Evolutionary conservation across 2,113 vertebrate genomes (phyloP).

Genomic region (Silurus glanis): DNA sequence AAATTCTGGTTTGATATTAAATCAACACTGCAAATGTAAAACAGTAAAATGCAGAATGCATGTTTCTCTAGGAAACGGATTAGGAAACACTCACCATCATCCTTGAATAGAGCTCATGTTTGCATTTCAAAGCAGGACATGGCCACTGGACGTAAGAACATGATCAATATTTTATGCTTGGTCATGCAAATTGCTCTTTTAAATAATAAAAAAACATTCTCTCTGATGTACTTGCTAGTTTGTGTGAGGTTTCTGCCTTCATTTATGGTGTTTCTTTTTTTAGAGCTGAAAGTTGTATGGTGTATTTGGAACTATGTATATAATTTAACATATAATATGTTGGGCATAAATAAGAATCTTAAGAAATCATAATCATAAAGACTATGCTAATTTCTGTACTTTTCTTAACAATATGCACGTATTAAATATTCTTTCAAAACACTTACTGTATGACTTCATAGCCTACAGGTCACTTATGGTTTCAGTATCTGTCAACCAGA

Average conservation of each 20-base stretch:
- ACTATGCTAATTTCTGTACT: too few species aligned
- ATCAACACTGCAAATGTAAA: neutral
- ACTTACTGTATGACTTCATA: neutral
- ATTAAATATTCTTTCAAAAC: neutral
- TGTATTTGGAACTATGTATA: neutral
- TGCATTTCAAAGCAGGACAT: slow-evolving; percentile 57
- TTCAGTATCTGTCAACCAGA: neutral
- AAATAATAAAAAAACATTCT: slow-evolving; percentile 23
- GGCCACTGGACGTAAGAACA: slow-evolving; percentile 43
- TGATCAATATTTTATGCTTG: slow-evolving; percentile 60
- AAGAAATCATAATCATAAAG: neutral
- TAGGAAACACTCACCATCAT: neutral
- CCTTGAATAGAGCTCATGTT: slow-evolving; percentile 52
- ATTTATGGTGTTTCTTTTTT: too few species aligned
- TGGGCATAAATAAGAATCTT: neutral
- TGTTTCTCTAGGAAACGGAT: neutral
- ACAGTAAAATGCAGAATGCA: neutral
- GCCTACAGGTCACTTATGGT: neutral
- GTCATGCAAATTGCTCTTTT: slow-evolving; percentile 31
- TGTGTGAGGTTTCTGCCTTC: slow-evolving; percentile 2
- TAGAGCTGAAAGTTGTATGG: neutral
- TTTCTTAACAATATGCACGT: neutral
- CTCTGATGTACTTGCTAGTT: neutral
- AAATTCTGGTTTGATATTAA: neutral
- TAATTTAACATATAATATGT: neutral